Percentiles rank a stretch among this genome's conserved stretches.
Evolutionary conservation across 1,140 invertebrate genomes (phyloP).

Genomic region (Holotrichia oblita): DNA sequence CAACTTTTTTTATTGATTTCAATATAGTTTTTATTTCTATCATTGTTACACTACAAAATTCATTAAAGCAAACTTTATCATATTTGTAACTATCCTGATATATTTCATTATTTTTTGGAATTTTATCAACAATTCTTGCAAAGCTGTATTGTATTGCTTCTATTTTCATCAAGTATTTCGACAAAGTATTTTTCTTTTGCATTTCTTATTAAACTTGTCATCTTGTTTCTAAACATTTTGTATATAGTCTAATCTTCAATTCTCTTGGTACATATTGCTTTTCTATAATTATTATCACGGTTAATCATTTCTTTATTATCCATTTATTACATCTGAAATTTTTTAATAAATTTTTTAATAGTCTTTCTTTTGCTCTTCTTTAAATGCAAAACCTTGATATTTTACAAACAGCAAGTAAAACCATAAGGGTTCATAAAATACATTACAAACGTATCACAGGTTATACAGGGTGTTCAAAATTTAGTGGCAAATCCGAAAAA

Average conservation of each 20-base stretch:
- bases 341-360: background rate
- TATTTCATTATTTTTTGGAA: background rate
- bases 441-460: too few relatives aligned
- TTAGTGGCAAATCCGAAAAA: too few relatives aligned
- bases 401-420: too few relatives aligned
- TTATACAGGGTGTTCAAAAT: too few relatives aligned
- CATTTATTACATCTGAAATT: background rate
- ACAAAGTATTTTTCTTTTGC: background rate
- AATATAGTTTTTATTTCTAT: background rate
- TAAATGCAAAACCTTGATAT: too few relatives aligned
- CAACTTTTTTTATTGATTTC: background rate
- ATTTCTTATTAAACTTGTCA: background rate
- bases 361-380: too few relatives aligned
- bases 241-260: background rate
- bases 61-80: background rate
- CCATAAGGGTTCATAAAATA: too few relatives aligned
- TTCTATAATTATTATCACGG: background rate
- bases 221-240: background rate
- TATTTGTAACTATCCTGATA: background rate
- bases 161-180: background rate
- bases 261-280: background rate
- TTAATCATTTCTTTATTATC: conserved; percentile 10
- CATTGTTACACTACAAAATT: conserved; percentile 9
- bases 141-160: too few relatives aligned
- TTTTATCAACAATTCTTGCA: background rate